A percentile compares a stretch with the other conserved stretches of the same genome.
Conservation (phyloP, 92 coral and sea anemone species). For the Zoanthus solanderi region DNA sequence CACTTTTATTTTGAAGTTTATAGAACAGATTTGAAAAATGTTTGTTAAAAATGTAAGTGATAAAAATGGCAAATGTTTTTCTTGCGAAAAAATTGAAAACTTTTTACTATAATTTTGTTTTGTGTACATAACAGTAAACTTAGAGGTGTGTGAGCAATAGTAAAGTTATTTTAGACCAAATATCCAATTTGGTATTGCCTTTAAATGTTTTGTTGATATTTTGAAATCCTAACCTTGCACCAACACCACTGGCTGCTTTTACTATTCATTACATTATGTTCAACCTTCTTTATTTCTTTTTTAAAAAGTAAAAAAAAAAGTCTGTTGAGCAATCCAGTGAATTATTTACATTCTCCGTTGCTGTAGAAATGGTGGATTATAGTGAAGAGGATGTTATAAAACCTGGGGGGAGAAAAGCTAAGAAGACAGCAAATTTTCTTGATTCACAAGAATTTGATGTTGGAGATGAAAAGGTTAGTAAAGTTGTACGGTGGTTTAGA, state of each 20-base stretch:
- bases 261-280: not conserved
- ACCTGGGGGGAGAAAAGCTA: constrained; percentile 1
- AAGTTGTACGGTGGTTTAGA: not conserved
- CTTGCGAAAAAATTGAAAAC: not conserved
- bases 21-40: not conserved
- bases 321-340: not conserved
- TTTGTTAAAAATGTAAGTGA: not conserved
- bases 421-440: constrained; percentile 14
- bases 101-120: not conserved
- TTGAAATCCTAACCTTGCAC: too few species aligned
- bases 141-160: not conserved
- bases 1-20: not conserved
- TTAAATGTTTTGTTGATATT: too few species aligned
- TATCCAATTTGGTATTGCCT: too few species aligned
- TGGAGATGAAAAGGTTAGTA: constrained; percentile 34
- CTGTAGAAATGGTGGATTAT: not conserved
- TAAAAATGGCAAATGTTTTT: too few species aligned
- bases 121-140: not conserved
- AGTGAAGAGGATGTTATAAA: constrained; percentile 35
- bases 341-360: not conserved
- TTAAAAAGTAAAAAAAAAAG: not conserved
- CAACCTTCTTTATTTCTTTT: not conserved
- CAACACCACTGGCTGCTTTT: not conserved
- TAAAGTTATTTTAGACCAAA: too few species aligned
- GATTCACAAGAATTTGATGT: constrained; percentile 27